Evolutionary conservation across 2,888 invertebrate genomes (phyloP).

Genomic region (Opisthograptis luteolata): DNA sequence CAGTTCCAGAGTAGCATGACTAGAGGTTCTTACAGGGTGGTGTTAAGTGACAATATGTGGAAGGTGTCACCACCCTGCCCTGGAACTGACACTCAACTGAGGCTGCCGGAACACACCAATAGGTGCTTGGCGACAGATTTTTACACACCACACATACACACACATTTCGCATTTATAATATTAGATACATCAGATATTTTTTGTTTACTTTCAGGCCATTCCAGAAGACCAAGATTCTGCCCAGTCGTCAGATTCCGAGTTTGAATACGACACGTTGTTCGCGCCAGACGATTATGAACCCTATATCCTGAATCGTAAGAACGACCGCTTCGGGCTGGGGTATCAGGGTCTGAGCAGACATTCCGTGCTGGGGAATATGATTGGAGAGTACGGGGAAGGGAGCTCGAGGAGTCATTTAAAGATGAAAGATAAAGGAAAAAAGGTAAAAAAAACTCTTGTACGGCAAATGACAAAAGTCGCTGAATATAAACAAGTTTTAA

Average conservation of each 20-base stretch:
- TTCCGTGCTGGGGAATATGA: constrained; percentile 80
- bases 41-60: no score
- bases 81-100: no score
- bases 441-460: constrained; percentile 61
- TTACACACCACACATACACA: no score
- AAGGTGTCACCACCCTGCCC: no score
- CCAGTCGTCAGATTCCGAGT: constrained; percentile 74
- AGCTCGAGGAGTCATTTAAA: constrained; percentile 63
- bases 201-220: constrained; percentile 44
- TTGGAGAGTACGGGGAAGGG: constrained; percentile 60
- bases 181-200: not conserved
- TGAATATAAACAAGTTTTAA: no score
- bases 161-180: no score
- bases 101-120: no score
- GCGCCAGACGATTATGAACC: constrained; percentile 93
- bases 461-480: no score
- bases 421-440: constrained; percentile 76
- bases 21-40: no score
- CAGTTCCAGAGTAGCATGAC: no score
- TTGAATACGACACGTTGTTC: constrained; percentile 85
- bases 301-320: constrained; percentile 89
- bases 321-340: constrained; percentile 92
- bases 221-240: constrained; percentile 41
- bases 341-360: constrained; percentile 89
- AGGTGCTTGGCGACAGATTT: no score